phyloP scores from a whole-genome alignment of 1,140 invertebrate species.

The Muscidifurax raptorellus region DNA sequence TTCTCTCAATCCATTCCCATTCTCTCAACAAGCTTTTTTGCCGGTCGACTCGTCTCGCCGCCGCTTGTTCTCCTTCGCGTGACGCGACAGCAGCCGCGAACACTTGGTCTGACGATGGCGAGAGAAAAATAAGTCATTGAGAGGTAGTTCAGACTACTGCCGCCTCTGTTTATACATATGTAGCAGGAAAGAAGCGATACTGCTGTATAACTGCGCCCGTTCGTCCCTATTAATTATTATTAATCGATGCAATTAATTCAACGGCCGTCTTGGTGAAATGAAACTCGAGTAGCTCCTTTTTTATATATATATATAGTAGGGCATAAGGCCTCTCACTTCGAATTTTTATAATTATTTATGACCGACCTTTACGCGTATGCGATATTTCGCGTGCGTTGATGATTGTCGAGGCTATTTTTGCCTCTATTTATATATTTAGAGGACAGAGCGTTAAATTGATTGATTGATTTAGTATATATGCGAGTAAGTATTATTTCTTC shows the following conservation, averaged over 20 bases:
- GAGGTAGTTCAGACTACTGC: neutral
- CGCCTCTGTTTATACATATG: too few relatives aligned
- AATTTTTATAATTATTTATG: neutral
- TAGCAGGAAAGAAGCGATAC: neutral
- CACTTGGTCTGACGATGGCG: neutral
- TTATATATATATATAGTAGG: too few relatives aligned
- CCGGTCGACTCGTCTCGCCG: neutral
- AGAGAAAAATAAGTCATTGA: constrained; percentile 2
- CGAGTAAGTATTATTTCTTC: too few relatives aligned
- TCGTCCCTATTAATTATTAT: constrained; percentile 70
- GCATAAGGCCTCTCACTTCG: neutral
- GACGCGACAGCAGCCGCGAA: neutral
- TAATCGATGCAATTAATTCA: constrained; percentile 70
- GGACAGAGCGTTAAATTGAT: constrained; percentile 1
- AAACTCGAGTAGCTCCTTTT: constrained; percentile 36
- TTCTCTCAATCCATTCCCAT: too few relatives aligned
- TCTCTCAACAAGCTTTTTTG: too few relatives aligned
- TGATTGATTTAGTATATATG: constrained; percentile 10
- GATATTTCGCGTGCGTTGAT: neutral
- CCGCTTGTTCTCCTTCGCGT: neutral
- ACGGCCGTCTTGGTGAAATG: constrained; percentile 56
- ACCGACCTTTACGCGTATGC: too few relatives aligned
- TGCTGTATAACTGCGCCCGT: neutral
- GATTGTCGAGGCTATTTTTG: neutral
- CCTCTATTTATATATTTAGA: neutral